These are phyloP conservation scores for Brachionus angularis DNA, from an alignment of 1,140 invertebrate genomes.

Conservation along the genomic window DNA sequence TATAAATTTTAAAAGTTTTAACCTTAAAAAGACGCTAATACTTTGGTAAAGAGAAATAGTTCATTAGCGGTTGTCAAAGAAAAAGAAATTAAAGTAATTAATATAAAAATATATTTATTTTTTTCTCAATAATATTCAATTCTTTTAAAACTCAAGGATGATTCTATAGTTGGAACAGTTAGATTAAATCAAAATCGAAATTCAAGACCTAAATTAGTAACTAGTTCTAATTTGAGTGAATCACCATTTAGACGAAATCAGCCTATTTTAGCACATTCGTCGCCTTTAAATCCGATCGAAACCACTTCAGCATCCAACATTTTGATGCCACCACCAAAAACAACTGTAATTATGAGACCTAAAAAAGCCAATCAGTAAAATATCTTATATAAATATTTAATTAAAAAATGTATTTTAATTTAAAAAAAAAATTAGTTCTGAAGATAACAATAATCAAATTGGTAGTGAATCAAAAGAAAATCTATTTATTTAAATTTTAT, in stretches of 20 bases:
- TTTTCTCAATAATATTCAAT: neutral
- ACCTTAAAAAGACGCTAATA: constrained; percentile 1
- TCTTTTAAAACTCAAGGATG: constrained; percentile 3
- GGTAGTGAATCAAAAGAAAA: constrained; percentile 20
- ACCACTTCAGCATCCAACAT: neutral
- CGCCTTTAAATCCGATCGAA: constrained; percentile 9
- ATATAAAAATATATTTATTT: neutral
- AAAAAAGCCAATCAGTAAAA: neutral
- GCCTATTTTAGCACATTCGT: neutral
- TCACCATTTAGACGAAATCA: constrained; percentile 18
- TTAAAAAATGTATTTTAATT: neutral
- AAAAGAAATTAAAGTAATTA: constrained; percentile 8
- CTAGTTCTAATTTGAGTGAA: neutral
- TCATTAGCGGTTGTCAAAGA: neutral
- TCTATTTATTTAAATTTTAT: constrained; percentile 17
- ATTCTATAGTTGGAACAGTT: neutral
- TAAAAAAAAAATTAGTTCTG: neutral
- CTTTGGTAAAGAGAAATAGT: constrained; percentile 8
- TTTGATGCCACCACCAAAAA: constrained; percentile 21
- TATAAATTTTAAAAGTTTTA: constrained; percentile 10
- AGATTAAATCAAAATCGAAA: neutral
- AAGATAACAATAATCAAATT: constrained; percentile 21
- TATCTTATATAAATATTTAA: neutral
- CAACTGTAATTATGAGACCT: neutral
- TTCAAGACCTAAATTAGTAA: constrained; percentile 1